These are phyloP conservation scores for Chinchilla lanigera DNA, from an alignment of 2,113 vertebrate species.

Conservation along the genomic window DNA sequence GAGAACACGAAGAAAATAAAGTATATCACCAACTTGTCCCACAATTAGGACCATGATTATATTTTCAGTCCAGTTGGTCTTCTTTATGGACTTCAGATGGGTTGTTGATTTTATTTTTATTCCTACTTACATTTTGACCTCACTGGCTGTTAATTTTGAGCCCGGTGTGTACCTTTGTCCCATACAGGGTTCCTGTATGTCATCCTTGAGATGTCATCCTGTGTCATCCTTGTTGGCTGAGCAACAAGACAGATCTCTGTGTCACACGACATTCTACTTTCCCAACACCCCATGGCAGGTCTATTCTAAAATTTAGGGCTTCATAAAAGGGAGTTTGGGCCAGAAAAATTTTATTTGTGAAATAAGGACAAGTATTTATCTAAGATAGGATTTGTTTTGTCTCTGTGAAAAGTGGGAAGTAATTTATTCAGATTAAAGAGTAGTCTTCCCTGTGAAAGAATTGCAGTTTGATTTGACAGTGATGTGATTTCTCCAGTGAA, in stretches of 20 bases:
- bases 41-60: neutral
- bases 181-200: neutral
- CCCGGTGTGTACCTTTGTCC: neutral
- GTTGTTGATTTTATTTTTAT: slow-evolving; percentile 1
- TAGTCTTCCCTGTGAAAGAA: neutral
- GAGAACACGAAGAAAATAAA: neutral
- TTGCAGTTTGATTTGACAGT: neutral
- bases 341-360: neutral
- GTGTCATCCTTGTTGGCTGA: neutral
- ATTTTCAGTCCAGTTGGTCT: neutral
- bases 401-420: neutral
- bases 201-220: neutral
- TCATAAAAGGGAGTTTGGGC: slow-evolving; percentile 23
- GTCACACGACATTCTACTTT: neutral
- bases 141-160: neutral
- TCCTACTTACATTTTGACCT: neutral
- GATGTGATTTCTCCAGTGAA: neutral
- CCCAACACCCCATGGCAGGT: neutral
- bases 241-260: neutral
- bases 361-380: neutral
- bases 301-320: neutral
- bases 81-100: neutral
- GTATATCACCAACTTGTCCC: neutral
- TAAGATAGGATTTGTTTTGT: neutral
- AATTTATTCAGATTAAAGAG: neutral